Evolutionary conservation across 2,888 invertebrate species (phyloP).

Genomic region (Spodoptera picta): DNA sequence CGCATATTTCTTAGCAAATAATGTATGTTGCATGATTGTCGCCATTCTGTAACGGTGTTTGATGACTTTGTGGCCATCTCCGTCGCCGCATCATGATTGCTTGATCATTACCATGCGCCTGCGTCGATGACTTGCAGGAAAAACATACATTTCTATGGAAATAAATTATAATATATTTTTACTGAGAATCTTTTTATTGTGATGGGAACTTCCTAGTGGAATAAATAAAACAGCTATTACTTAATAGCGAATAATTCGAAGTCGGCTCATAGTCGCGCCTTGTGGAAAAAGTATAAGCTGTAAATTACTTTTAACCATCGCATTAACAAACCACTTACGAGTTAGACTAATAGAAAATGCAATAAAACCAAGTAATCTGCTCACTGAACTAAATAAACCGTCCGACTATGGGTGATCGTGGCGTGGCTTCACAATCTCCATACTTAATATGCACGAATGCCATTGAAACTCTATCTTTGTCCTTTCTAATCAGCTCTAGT

Average conservation of each 20-base stretch:
- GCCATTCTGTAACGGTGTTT: conserved; percentile 52
- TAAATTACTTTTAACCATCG: too few species aligned
- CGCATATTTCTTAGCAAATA: conserved; percentile 34
- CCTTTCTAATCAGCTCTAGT: too few species aligned
- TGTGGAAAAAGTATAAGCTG: too few species aligned
- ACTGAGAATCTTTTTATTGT: conserved; percentile 5
- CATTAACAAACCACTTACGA: too few species aligned
- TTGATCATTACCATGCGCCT: conserved; percentile 39
- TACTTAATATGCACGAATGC: neutral
- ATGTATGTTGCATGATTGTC: conserved; percentile 35
- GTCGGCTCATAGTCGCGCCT: too few species aligned
- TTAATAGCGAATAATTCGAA: too few species aligned
- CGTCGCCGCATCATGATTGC: conserved; percentile 48
- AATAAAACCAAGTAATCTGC: conserved; percentile 32
- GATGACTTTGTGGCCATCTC: conserved; percentile 42
- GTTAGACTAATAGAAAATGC: conserved; percentile 3
- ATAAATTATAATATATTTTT: conserved; percentile 24
- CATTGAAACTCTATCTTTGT: neutral
- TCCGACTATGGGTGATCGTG: conserved; percentile 3
- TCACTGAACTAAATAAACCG: conserved; percentile 14
- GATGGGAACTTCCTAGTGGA: neutral
- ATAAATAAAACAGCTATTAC: too few species aligned
- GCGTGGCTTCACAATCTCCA: conserved; percentile 27
- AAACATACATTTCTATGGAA: conserved; percentile 14
- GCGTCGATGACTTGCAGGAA: conserved; percentile 36